phyloP scores from a whole-genome alignment of 2,113 vertebrate genomes.

The Ranitomeya variabilis region DNA sequence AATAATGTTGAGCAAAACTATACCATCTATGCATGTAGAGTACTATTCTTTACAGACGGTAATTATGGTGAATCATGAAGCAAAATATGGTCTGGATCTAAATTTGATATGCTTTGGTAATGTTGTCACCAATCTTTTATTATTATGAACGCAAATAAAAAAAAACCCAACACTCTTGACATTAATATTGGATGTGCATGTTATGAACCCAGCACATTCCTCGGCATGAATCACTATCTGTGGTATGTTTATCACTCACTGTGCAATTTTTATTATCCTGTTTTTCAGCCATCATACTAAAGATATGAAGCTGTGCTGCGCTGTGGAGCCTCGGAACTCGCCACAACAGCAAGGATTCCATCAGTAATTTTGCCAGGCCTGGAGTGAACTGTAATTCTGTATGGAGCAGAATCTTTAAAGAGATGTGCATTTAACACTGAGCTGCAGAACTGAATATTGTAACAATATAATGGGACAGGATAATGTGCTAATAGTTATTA shows the following conservation, averaged over 20 bases:
- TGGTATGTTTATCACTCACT: slow-evolving; percentile 38
- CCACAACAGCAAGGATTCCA: slow-evolving; percentile 18
- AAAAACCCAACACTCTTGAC: neutral
- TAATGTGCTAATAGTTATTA: neutral
- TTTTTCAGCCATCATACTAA: slow-evolving; percentile 23
- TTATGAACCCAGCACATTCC: slow-evolving; percentile 4
- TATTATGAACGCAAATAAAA: neutral
- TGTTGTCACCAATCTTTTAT: neutral
- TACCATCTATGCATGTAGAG: too few relatives aligned
- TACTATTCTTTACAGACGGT: too few relatives aligned
- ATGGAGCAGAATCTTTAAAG: neutral
- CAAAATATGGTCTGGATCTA: too few relatives aligned
- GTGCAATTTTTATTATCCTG: slow-evolving; percentile 50
- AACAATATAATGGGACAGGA: neutral
- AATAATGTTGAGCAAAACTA: too few relatives aligned
- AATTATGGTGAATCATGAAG: too few relatives aligned
- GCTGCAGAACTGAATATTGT: neutral
- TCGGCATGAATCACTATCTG: slow-evolving; percentile 7
- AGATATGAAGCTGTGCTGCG: neutral
- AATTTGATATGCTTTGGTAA: neutral
- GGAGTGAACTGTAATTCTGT: neutral
- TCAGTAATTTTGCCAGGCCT: neutral
- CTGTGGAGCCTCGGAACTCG: neutral
- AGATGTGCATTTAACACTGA: neutral
- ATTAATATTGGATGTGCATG: slow-evolving; percentile 14